These are phyloP conservation scores for Limulus polyphemus DNA, from an alignment of 2,888 invertebrate species.

Conservation along the genomic window DNA sequence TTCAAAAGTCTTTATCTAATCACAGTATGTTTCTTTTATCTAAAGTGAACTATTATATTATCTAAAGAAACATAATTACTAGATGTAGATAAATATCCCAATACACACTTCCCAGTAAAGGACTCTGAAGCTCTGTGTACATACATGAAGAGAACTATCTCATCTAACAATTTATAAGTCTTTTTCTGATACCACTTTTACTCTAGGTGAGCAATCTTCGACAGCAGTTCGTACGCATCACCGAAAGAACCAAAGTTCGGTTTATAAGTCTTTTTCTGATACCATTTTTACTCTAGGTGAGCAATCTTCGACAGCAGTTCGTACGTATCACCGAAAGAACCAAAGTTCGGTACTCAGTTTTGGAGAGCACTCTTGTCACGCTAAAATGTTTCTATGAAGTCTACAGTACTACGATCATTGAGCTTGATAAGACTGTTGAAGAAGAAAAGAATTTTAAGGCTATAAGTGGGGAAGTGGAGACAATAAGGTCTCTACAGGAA, in stretches of 20 bases:
- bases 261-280: slow-evolving; percentile 31
- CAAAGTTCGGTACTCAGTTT: slow-evolving; percentile 59
- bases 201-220: slow-evolving; percentile 49
- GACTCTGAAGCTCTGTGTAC: too few species aligned
- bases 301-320: slow-evolving; percentile 62
- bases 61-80: too few species aligned
- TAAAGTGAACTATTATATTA: too few species aligned
- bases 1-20: too few species aligned
- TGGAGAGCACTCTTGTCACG: slow-evolving; percentile 61
- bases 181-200: too few species aligned
- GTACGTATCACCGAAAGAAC: slow-evolving; percentile 66
- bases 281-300: slow-evolving; percentile 33
- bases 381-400: slow-evolving; percentile 72
- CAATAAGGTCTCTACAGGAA: slow-evolving; percentile 77
- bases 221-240: slow-evolving; percentile 63
- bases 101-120: too few species aligned
- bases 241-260: slow-evolving; percentile 61
- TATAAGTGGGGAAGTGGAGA: slow-evolving; percentile 80
- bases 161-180: too few species aligned
- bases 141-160: too few species aligned
- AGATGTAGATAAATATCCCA: too few species aligned
- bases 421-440: slow-evolving; percentile 60
- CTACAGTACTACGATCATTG: slow-evolving; percentile 58
- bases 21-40: too few species aligned
- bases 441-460: slow-evolving; percentile 69